Evolutionary conservation across 2,113 vertebrate species (phyloP), one percentile per base, ranked within the genome.

Genomic region (Anhinga rufa): DNA sequence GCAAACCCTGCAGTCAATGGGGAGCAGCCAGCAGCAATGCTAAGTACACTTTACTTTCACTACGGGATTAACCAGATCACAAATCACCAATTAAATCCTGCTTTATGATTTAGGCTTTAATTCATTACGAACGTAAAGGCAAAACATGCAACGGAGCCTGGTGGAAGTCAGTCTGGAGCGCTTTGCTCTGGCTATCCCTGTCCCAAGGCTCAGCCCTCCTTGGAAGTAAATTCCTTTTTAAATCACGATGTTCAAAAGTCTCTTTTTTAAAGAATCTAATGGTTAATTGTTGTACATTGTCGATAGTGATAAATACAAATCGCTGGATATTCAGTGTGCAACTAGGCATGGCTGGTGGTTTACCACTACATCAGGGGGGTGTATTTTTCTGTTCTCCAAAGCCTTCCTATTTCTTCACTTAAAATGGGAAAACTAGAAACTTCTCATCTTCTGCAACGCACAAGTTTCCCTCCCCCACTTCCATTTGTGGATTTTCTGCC

Each of bases 51-150:
- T 52, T 4, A 29, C 57, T 62, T 77, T 60, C 49, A 57, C 61
- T 61, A 11, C 2, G 25, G 91, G 96, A 97, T 97, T 94, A 97
- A 95, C 81, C 95, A 88, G 71, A 93, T 83, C 81, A 93, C 96
- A 98, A 96, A 97, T 60, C 90, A 60, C 93, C 89, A 93, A 55
- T 86, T 92, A 86, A 93, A 91, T 8, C 64, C 76, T 26, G 38
- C 51, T 95, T 93, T 80, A 87, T 29, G 58, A 92, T 91, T 77
- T 62, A 74, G 66, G 44, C 62, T 81, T 92, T 55, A 77, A 80
- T 71, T 87, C 65, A 46, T 51, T 72, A 91, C 0, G 0, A 74
- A 92, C 0, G 2, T 40, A 46, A 66, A 65, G 57, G 69, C 66
- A 69, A 86, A 82, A 54, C 21, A 36, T 1, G 58, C 54, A 89